These are phyloP conservation scores for Dysidea cf. avara DNA, from an alignment of 37 sponge, comb jelly and placozoan species.

Conservation along the genomic window DNA sequence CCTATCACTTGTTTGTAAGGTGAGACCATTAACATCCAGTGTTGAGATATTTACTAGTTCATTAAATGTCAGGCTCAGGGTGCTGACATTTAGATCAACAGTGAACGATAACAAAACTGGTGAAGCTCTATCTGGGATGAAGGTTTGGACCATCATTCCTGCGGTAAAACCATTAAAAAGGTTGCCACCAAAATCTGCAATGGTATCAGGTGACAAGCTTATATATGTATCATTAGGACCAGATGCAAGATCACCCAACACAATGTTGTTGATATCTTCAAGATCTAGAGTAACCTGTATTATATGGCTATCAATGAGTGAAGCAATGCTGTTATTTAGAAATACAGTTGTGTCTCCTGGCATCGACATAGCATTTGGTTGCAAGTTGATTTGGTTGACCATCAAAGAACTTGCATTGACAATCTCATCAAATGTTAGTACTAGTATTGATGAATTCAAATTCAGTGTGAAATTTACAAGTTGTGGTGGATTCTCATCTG, in stretches of 20 bases:
- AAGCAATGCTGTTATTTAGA: slow-evolving; percentile 1
- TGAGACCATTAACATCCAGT: slow-evolving; percentile 59
- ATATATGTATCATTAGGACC: slow-evolving; percentile 50
- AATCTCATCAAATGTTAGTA: slow-evolving; percentile 68
- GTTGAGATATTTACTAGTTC: slow-evolving; percentile 72
- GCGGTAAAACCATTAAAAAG: slow-evolving; percentile 23
- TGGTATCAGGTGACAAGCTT: slow-evolving; percentile 55
- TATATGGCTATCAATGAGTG: slow-evolving; percentile 35
- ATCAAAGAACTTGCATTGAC: slow-evolving; percentile 48
- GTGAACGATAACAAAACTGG: slow-evolving; percentile 39
- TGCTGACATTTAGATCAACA: slow-evolving; percentile 46
- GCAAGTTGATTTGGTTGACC: slow-evolving; percentile 58
- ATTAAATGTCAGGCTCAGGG: slow-evolving; percentile 63
- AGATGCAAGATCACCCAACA: slow-evolving; percentile 60
- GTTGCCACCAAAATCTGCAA: slow-evolving; percentile 62
- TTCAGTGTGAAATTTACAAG: slow-evolving; percentile 43
- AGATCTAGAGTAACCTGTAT: slow-evolving; percentile 31
- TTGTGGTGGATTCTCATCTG: slow-evolving; percentile 47
- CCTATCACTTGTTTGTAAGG: slow-evolving; percentile 63
- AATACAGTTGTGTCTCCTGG: slow-evolving; percentile 28
- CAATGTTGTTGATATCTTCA: slow-evolving; percentile 61
- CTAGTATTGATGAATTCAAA: slow-evolving; percentile 52
- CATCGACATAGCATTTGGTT: slow-evolving; percentile 31
- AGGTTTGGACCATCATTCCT: slow-evolving; percentile 36
- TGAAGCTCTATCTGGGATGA: slow-evolving; percentile 60